phyloP scores from a whole-genome alignment of 1,140 invertebrate species.

The Pseudomyrmex flavicornis region DNA sequence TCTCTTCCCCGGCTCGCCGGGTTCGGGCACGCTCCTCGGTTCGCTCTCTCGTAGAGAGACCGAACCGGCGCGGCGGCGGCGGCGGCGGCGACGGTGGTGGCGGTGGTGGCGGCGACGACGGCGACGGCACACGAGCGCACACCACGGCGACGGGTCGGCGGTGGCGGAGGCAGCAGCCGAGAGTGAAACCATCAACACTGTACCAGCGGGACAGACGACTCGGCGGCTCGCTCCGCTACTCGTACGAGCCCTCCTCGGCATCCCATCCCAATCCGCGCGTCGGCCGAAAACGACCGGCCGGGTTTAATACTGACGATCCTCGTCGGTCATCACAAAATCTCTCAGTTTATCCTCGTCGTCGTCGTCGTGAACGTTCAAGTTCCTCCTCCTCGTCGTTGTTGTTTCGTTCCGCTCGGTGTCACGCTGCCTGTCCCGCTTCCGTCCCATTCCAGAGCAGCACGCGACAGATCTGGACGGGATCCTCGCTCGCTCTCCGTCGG shows the following conservation, averaged over 20 bases:
- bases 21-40: constrained; percentile 78
- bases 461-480: constrained; percentile 73
- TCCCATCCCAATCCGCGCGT: constrained; percentile 72
- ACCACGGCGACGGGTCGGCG: constrained; percentile 45
- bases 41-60: constrained; percentile 78
- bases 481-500: constrained; percentile 59
- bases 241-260: constrained; percentile 69
- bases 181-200: constrained; percentile 77
- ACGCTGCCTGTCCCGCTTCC: constrained; percentile 62
- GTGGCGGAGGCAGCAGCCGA: constrained; percentile 68
- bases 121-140: constrained; percentile 57
- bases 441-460: constrained; percentile 71
- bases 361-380: constrained; percentile 3
- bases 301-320: background rate
- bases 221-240: constrained; percentile 72
- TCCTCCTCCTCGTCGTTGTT: constrained; percentile 50
- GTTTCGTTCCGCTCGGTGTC: constrained; percentile 57
- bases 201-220: constrained; percentile 68
- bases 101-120: constrained; percentile 22
- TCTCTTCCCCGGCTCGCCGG: constrained; percentile 79
- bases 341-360: background rate
- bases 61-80: constrained; percentile 66
- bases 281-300: constrained; percentile 9
- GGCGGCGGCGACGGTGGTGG: constrained; percentile 22
- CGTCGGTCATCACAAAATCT: background rate